Conservation (phyloP, 23 tunicate genomes). For the Phallusia fumigata region DNA sequence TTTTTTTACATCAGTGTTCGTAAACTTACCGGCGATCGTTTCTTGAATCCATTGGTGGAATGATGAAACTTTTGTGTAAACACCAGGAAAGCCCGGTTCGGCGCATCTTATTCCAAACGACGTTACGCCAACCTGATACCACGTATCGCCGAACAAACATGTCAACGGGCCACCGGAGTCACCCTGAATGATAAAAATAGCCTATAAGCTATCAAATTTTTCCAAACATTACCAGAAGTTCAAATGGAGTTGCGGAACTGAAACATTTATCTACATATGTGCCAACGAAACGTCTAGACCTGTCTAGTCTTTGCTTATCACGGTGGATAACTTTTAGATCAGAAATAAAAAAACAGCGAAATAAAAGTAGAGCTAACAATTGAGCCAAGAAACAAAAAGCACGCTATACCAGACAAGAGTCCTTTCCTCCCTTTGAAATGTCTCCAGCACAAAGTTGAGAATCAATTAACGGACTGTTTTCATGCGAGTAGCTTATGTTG, state of each 20-base stretch:
- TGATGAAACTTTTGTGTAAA: neutral
- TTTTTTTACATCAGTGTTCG: too few relatives aligned
- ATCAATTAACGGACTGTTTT: neutral
- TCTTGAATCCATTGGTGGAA: neutral
- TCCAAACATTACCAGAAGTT: too few relatives aligned
- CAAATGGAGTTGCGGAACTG: too few relatives aligned
- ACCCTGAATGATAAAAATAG: neutral
- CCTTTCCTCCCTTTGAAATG: neutral
- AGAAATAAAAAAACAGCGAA: too few relatives aligned
- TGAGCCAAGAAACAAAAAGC: too few relatives aligned
- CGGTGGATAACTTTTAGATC: too few relatives aligned
- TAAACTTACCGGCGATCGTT: too few relatives aligned
- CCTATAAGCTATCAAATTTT: too few relatives aligned
- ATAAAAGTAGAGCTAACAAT: too few relatives aligned
- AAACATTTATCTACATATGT: too few relatives aligned
- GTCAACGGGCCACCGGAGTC: neutral
- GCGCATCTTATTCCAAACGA: neutral
- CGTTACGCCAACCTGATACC: neutral
- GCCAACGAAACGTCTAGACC: too few relatives aligned
- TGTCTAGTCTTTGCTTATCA: too few relatives aligned
- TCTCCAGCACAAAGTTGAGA: constrained; percentile 1
- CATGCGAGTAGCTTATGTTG: neutral
- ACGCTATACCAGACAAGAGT: neutral
- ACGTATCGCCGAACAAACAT: neutral
- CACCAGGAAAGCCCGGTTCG: neutral